Base-by-base conservation (phyloP, 2,113 vertebrate genomes). In the Ia io region DNA sequence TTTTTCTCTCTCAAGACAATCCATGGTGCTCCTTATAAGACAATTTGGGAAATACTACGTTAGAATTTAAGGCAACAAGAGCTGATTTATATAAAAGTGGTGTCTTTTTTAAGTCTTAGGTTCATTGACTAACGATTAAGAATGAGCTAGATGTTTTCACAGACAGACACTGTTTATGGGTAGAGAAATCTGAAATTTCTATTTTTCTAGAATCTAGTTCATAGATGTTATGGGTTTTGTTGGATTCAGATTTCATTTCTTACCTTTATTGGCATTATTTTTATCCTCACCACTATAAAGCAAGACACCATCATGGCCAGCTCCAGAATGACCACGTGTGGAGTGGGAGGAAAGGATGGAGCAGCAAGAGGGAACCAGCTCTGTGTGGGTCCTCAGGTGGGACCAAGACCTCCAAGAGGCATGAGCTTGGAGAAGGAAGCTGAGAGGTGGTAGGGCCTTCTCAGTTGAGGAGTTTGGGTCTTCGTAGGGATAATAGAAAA, bases 11-110 rank as follows among this genome's bases (percentile, higher is more conserved):
- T 47, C 70, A 69, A 70, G 22, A 59, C 20, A 25, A 32, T 30
- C 47, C 9, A 22, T 10, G 14, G 12, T 42, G 49, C 47, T 70
- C 44, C 70, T 88, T 84, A 11, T 17, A 76, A n/a, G 76, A 40
- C 3, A 61, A 35, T 37, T 79, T 70, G 35, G 40, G 71, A 91
- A 85, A 74, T 1, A 5, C 5, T 61, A 0, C 16, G 49, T 95
- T 93, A 9, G 51, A 85, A 82, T 51, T 42, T n/a, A 82, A 93
- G 88, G 42, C 17, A 49, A 37, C 9, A 49, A 28, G 59, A 65
- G 40, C 16, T 16, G 11, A 53, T 40, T 88, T 85, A 35, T 42
- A 23, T 61, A 37, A 61, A 84, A 84, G 1, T 20, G 13, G 51
- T 5, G 0, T 76, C n/a, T 11, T 51, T 11, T 95, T 49, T 14